Evolutionary conservation across 2,113 vertebrate genomes (phyloP).

Genomic region (Aptenodytes forsteri): DNA sequence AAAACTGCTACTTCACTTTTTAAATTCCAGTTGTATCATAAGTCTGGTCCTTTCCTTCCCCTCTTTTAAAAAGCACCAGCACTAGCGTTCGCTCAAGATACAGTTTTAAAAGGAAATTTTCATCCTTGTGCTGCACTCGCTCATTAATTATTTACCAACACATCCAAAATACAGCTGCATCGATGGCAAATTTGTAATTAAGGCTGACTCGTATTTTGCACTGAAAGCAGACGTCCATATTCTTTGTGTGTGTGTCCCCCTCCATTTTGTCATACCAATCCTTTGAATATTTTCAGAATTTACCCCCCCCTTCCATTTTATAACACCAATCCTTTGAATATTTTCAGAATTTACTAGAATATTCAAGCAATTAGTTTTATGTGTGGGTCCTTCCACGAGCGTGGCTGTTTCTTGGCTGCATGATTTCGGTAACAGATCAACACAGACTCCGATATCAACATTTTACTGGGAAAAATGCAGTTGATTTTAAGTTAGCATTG

Average conservation of each 20-base stretch:
- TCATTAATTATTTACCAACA: slow-evolving; percentile 1
- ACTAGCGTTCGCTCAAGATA: accelerated
- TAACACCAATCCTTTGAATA: not conserved
- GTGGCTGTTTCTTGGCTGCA: not conserved
- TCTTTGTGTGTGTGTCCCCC: not conserved
- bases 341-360: not conserved
- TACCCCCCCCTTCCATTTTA: not conserved
- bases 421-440: not conserved
- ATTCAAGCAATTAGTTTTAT: not conserved
- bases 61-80: not conserved
- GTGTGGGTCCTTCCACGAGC: accelerated
- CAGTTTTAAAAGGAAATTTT: not conserved
- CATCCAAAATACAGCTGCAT: not conserved
- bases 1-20: not conserved
- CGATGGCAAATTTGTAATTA: not conserved
- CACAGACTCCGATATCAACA: not conserved
- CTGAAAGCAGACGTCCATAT: not conserved
- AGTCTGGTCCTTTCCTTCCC: not conserved
- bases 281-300: not conserved
- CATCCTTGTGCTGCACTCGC: accelerated
- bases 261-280: not conserved
- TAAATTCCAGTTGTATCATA: not conserved
- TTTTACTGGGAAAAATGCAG: not conserved
- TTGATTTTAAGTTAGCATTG: not conserved
- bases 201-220: not conserved